Percentiles rank a stretch among this genome's conserved stretches.
Evolutionary conservation across 37 sponge, comb jelly and placozoan genomes (phyloP).

Genomic region (Cliona cf. orientalis): DNA sequence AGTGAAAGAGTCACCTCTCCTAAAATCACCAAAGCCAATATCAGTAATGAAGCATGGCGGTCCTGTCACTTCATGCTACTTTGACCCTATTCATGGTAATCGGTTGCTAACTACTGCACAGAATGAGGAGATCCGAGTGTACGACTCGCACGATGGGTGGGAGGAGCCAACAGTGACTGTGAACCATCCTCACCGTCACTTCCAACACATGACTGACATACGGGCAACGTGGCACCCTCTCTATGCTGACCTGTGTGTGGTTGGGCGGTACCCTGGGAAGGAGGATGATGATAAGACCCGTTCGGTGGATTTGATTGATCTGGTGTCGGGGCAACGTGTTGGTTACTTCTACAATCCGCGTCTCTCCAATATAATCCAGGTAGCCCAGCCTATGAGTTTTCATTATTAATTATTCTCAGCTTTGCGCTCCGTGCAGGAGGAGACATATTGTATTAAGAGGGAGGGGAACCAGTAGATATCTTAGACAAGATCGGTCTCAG

Average conservation of each 20-base stretch:
- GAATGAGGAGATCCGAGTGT: constrained; percentile 57
- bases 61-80: constrained; percentile 43
- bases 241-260: constrained; percentile 53
- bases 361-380: constrained; percentile 3
- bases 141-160: constrained; percentile 47
- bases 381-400: no score
- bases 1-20: neutral
- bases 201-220: constrained; percentile 75
- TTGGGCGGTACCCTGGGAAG: constrained; percentile 50
- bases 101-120: constrained; percentile 62
- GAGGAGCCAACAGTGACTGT: constrained; percentile 15
- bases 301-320: constrained; percentile 55
- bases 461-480: neutral
- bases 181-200: constrained; percentile 60
- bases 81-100: constrained; percentile 62
- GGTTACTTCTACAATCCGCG: constrained; percentile 29
- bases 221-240: constrained; percentile 78
- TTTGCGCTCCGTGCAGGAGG: no score
- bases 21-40: constrained; percentile 8
- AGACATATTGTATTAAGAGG: no score
- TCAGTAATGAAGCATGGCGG: constrained; percentile 21
- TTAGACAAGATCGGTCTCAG: neutral
- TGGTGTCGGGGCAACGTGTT: constrained; percentile 19
- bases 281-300: constrained; percentile 30
- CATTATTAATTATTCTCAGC: no score